Percentiles rank a stretch among this genome's conserved stretches.
phyloP scores from a whole-genome alignment of 1,140 invertebrate genomes.

The Caenorhabditis inopinata region DNA sequence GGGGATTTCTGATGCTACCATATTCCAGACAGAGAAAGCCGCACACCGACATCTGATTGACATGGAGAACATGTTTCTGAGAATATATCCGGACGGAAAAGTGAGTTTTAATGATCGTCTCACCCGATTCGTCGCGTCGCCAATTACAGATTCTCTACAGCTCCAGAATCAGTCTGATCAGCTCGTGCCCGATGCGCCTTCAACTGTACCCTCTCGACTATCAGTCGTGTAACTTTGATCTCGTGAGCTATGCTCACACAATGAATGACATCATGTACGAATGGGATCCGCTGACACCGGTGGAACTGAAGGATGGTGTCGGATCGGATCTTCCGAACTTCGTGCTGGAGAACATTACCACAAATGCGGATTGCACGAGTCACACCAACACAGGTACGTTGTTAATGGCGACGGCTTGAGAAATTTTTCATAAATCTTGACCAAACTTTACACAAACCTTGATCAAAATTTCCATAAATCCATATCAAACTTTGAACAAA shows the following conservation, averaged over 20 bases:
- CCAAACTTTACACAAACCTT: too few species aligned
- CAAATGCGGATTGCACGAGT: conserved; percentile 51
- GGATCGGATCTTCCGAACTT: conserved; percentile 50
- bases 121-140: not conserved
- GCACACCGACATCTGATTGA: conserved; percentile 51
- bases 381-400: conserved; percentile 50
- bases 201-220: conserved; percentile 49
- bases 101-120: not conserved
- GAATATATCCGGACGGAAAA: conserved; percentile 48
- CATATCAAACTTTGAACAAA: too few species aligned
- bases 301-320: conserved; percentile 45
- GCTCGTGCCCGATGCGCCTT: conserved; percentile 45
- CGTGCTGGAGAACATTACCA: conserved; percentile 25
- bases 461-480: too few species aligned
- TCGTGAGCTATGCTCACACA: conserved; percentile 52
- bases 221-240: conserved; percentile 49
- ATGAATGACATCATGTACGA: conserved; percentile 51
- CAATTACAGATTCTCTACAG: conserved; percentile 46
- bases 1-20: too few species aligned
- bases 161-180: conserved; percentile 43
- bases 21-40: conserved; percentile 49
- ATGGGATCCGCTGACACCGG: conserved; percentile 38
- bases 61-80: conserved; percentile 51
- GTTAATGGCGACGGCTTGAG: not conserved
- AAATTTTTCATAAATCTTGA: not conserved